Conservation (phyloP, 2,113 vertebrate species). For the Labeo rohita region DNA sequence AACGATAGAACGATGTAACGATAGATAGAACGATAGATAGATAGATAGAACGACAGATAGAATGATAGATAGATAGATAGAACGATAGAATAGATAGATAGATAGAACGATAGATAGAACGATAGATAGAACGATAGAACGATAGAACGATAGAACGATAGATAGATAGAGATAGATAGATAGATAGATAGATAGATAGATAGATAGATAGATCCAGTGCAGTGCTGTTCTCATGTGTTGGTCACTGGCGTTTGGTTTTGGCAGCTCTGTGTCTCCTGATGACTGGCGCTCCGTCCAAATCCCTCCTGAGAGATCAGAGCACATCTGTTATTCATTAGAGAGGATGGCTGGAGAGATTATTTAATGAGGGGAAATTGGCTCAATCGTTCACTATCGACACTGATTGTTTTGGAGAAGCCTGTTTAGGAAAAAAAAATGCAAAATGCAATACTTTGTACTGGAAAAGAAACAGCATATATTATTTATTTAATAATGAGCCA, state of each 20-base stretch:
- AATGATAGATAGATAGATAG: neutral
- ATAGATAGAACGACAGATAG: neutral
- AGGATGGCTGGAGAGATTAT: slow-evolving; percentile 38
- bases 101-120: neutral
- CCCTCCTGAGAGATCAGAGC: slow-evolving; percentile 34
- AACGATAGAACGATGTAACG: neutral
- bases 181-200: neutral
- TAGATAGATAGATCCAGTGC: neutral
- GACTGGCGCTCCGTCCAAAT: neutral
- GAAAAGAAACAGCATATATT: neutral
- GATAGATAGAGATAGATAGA: neutral
- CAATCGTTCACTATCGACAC: neutral
- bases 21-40: neutral
- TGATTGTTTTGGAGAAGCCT: neutral
- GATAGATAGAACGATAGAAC: neutral
- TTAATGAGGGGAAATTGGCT: slow-evolving; percentile 28
- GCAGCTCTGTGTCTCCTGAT: slow-evolving; percentile 21
- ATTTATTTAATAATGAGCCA: neutral
- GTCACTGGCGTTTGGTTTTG: slow-evolving; percentile 25
- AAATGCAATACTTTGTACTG: slow-evolving; percentile 25
- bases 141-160: too few species aligned
- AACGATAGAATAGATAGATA: neutral
- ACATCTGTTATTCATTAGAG: slow-evolving; percentile 51
- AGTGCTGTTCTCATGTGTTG: slow-evolving; percentile 3
- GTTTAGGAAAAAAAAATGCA: neutral